These are phyloP conservation scores for Myocastor coypus DNA, from an alignment of 2,113 vertebrate species.

Conservation along the genomic window DNA sequence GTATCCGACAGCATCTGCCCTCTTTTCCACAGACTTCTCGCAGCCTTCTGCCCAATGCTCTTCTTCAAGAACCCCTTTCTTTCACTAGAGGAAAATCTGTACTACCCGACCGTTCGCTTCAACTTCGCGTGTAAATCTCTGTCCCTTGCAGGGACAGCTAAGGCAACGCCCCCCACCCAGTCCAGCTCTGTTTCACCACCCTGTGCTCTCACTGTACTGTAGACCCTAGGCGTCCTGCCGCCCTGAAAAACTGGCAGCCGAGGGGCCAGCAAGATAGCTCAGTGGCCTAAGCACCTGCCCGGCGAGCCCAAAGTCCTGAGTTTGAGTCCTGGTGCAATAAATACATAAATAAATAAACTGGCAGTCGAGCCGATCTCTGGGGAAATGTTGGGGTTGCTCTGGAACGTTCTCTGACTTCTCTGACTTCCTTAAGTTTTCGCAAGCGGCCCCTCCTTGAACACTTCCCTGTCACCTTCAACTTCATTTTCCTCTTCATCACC, in stretches of 20 bases:
- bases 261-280: too few species aligned
- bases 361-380: too few species aligned
- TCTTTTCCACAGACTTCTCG: not conserved
- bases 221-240: not conserved
- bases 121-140: not conserved
- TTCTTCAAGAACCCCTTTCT: not conserved
- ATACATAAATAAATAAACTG: too few species aligned
- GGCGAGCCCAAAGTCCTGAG: too few species aligned
- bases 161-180: too few species aligned
- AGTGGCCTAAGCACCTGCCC: too few species aligned
- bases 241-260: not conserved
- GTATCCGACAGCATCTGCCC: not conserved
- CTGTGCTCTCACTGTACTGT: not conserved
- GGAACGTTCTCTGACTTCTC: slow-evolving; percentile 27
- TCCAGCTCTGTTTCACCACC: not conserved
- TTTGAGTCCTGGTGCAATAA: too few species aligned
- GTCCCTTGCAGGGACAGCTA: not conserved
- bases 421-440: too few species aligned
- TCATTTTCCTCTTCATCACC: slow-evolving; percentile 32
- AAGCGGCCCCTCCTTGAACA: not conserved
- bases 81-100: not conserved
- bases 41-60: not conserved
- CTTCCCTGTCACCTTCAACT: not conserved
- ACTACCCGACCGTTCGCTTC: not conserved
- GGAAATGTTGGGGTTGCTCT: not conserved